Evolutionary conservation across 2,113 vertebrate genomes (phyloP), one percentile per base, ranked within the genome.

Genomic region (Xiphophorus hellerii): DNA sequence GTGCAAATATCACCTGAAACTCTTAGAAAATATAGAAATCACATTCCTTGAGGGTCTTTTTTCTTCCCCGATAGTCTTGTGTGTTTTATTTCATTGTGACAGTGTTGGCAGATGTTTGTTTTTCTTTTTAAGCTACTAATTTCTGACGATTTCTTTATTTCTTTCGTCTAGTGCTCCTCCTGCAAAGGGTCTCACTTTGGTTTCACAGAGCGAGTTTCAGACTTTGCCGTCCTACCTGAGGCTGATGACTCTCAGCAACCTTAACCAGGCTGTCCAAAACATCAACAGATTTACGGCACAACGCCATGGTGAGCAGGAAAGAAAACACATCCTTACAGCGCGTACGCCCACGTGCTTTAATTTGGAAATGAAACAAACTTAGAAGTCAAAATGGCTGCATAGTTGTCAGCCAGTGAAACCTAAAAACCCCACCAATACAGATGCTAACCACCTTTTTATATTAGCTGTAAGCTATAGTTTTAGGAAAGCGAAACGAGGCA

Each of bases 151-250:
- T 54, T 29, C 17, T 66, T 27, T 29, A 80, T 10, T 20, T 48
- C 28, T 69, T 27, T 25, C 37, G 5, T 69, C 20, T 29, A 72
- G 79, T 62, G 62, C 62, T 12, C 10, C 14, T 64, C 90, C 79
- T 63, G 60, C 71, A 27, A 72, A 22, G 22, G 65, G 42, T 60
- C 14, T 94, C 58, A 20, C 86, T 30, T 54, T 11, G 5, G 89
- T 95, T 74, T 90, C 90, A 0, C 87, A 91, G 74, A 75, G 51
- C 0, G 93, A 95, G 84, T 94, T 93, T 75, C 75, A 83, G 51
- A 84, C 80, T 77, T 82, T 94, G 37, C 90, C 93, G 0, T 60
- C 63, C 29, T 94, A 93, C 90, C 77, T 95, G 87, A 94, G 84
- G 66, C 90, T 88, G 78, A 92, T 94, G 80, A 82, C 85, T 5